phyloP scores from a whole-genome alignment of 1,140 invertebrate genomes.

The Euura lappo region DNA sequence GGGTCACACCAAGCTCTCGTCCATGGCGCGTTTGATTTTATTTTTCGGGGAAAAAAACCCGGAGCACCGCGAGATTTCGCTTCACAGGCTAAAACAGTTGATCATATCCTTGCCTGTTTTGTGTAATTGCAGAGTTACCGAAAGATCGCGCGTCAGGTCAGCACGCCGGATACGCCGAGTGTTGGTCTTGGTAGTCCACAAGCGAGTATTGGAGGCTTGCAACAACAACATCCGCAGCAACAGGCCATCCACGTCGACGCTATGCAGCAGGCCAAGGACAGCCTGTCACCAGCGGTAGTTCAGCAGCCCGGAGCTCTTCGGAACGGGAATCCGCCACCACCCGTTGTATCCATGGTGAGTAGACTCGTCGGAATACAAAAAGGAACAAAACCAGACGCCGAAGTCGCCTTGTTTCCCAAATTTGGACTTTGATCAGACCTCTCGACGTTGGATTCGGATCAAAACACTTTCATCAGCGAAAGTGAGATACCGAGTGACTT shows the following conservation, averaged over 20 bases:
- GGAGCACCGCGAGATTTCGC: too few species aligned
- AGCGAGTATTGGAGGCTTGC: constrained; percentile 51
- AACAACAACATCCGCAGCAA: constrained; percentile 42
- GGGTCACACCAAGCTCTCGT: constrained; percentile 37
- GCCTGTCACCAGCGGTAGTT: constrained; percentile 51
- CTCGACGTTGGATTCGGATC: too few species aligned
- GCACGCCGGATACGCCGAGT: constrained; percentile 56
- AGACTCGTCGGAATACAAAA: too few species aligned
- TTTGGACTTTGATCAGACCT: too few species aligned
- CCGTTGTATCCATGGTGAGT: constrained; percentile 59
- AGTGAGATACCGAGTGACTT: too few species aligned
- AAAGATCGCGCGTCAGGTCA: constrained; percentile 59
- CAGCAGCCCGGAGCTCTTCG: constrained; percentile 54
- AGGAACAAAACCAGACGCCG: too few species aligned
- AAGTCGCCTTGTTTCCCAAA: too few species aligned
- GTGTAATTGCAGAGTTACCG: constrained; percentile 53
- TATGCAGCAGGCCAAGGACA: constrained; percentile 60
- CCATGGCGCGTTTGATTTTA: background rate
- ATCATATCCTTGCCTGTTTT: background rate
- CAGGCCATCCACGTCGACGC: constrained; percentile 51
- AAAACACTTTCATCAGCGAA: too few species aligned
- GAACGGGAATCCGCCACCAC: constrained; percentile 56
- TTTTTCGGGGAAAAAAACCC: background rate
- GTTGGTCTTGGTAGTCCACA: constrained; percentile 58
- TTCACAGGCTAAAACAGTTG: background rate